Evolutionary conservation across 1,140 invertebrate genomes (phyloP).

Genomic region (Rhyacophila brunnea): DNA sequence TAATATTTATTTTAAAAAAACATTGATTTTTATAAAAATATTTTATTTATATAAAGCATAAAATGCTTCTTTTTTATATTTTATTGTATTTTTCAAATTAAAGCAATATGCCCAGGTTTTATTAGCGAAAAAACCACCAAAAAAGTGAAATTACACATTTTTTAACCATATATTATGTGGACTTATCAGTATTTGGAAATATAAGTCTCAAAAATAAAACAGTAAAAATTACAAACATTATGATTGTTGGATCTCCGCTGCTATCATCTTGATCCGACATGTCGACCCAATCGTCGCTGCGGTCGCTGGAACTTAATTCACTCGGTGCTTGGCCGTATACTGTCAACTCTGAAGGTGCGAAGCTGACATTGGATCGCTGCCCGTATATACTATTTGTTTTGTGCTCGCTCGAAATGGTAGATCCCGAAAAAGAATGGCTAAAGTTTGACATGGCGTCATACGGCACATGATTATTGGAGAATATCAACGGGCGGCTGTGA

Average conservation of each 20-base stretch:
- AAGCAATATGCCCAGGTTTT: too few species aligned
- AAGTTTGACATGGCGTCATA: constrained; percentile 52
- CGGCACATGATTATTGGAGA: constrained; percentile 44
- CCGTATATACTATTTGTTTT: constrained; percentile 67
- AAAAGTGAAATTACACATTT: too few species aligned
- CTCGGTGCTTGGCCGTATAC: constrained; percentile 49
- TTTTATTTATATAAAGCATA: too few species aligned
- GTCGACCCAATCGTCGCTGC: constrained; percentile 67
- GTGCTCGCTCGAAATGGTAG: constrained; percentile 62
- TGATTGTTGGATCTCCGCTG: constrained; percentile 47
- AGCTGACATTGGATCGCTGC: constrained; percentile 54
- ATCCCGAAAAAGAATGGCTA: constrained; percentile 53
- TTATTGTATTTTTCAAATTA: too few species aligned
- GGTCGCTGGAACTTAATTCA: constrained; percentile 55
- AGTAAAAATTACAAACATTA: constrained; percentile 45
- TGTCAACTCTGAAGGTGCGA: constrained; percentile 50
- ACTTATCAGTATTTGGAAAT: too few species aligned
- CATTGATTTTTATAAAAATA: too few species aligned
- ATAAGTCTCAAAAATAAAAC: too few species aligned
- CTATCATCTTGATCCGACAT: constrained; percentile 58
- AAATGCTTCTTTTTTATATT: too few species aligned
- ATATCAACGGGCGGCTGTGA: constrained; percentile 40
- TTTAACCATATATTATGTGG: too few species aligned
- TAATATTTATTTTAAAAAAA: too few species aligned
- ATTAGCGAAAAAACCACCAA: too few species aligned